A percentile compares a stretch with the other conserved stretches of the same genome.
Conservation (phyloP, 2,888 invertebrate species). For the Diadromus collaris region DNA sequence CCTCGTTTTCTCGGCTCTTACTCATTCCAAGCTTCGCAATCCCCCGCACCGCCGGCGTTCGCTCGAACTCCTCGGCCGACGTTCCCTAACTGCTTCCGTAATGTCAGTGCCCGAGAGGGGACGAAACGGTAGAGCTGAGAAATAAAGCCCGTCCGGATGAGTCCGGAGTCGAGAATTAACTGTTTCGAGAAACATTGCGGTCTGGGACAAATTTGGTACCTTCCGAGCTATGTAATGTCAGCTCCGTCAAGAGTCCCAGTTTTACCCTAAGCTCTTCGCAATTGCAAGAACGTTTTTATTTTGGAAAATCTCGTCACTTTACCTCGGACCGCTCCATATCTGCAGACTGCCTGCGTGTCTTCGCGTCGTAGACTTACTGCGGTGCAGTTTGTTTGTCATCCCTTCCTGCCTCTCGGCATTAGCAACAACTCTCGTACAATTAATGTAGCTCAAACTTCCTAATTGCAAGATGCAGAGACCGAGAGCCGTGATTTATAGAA, state of each 20-base stretch:
- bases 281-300: background rate
- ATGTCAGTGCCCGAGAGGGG: background rate
- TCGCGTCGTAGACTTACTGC: background rate
- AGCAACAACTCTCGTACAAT: constrained; percentile 31
- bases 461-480: constrained; percentile 26
- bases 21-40: constrained; percentile 46
- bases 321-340: background rate
- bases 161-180: background rate
- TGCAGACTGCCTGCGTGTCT: background rate
- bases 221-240: background rate
- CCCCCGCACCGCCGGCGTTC: constrained; percentile 37
- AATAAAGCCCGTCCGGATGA: background rate
- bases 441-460: constrained; percentile 37
- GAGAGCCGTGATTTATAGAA: constrained; percentile 49
- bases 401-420: constrained; percentile 1
- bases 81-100: constrained; percentile 11
- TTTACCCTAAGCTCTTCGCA: background rate
- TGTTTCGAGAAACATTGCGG: background rate
- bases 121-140: background rate
- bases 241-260: background rate
- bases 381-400: background rate
- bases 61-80: constrained; percentile 37
- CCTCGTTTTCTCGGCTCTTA: constrained; percentile 58
- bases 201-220: background rate
- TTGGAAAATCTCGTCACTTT: background rate